Base-by-base conservation (phyloP, 2,113 vertebrate genomes). In the Erinaceus europaeus region DNA sequence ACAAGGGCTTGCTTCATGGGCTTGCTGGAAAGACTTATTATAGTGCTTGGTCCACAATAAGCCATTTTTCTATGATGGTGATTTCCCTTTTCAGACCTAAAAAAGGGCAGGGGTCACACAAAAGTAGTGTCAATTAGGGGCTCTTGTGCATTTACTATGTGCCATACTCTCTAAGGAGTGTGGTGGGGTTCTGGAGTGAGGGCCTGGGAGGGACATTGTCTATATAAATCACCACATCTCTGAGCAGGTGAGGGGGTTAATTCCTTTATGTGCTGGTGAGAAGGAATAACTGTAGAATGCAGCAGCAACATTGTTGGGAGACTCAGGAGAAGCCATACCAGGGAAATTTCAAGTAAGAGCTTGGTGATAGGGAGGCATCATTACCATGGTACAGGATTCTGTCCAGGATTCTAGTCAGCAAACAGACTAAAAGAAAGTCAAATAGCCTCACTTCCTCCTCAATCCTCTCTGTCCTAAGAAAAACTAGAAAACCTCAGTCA, bases 301-400 rank as follows among this genome's bases (percentile, higher is more conserved):
- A 52, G 36, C 2, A 8, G 36, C 27, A 27, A 81, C 1, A 0
- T 0, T 1, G 34, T 44, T 14, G 29, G 44, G 36, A 67, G n/a
- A 11, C 44, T 3, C 36, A 12, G 21, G 42, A 2, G 50, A 34
- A 27, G 25, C n/a, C n/a, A n/a, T n/a, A n/a, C 64, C 29, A 10
- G 3, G 7, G 5, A 34, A 71, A 5, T 15, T n/a, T n/a, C n/a
- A n/a, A n/a, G n/a, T n/a, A n/a, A 18, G 27, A 42, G 48, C 27
- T 18, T 6, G 44, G 52, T 10, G 20, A 6, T 14, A 14, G 2
- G 46, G 84, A 40, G 65, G 48, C 57, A 0, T 8, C 38, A 5
- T 5, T 4, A 15, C n/a, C 1, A 5, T 0, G 46, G 5, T 15
- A 7, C 0, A 0, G 69, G 29, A 32, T 53, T 17, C 0, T 3